Evolutionary conservation across 2,888 invertebrate species (phyloP).

Genomic region (Pomacea canaliculata): DNA sequence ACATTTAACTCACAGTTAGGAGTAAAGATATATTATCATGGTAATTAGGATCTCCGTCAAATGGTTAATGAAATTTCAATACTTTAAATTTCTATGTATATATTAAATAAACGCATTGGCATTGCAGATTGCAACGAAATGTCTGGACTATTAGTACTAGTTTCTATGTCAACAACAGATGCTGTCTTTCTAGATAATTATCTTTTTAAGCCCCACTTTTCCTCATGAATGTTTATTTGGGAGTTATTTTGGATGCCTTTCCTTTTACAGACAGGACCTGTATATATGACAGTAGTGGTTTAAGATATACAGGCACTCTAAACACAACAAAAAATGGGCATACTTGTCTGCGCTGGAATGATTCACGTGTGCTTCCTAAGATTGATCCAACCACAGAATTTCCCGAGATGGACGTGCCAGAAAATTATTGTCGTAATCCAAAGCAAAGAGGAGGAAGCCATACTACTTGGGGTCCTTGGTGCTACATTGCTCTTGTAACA

Average conservation of each 20-base stretch:
- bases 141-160: too few relatives aligned
- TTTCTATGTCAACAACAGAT: too few relatives aligned
- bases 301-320: slow-evolving; percentile 35
- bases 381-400: slow-evolving; percentile 32
- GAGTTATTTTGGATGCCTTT: slow-evolving; percentile 4
- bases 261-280: slow-evolving; percentile 34
- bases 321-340: slow-evolving; percentile 20
- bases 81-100: too few relatives aligned
- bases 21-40: too few relatives aligned
- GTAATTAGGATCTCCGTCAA: too few relatives aligned
- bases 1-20: too few relatives aligned
- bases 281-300: slow-evolving; percentile 35
- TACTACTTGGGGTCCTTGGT: slow-evolving; percentile 39
- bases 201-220: neutral
- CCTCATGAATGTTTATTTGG: neutral
- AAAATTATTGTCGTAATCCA: slow-evolving; percentile 45
- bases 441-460: slow-evolving; percentile 16
- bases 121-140: too few relatives aligned
- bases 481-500: slow-evolving; percentile 26
- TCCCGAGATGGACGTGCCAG: slow-evolving; percentile 39
- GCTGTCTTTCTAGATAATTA: neutral
- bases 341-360: slow-evolving; percentile 30
- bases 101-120: too few relatives aligned
- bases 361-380: neutral
- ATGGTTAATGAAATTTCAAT: too few relatives aligned